These are phyloP conservation scores for Fulmarus glacialis DNA, from an alignment of 2,113 vertebrate genomes.

Conservation along the genomic window DNA sequence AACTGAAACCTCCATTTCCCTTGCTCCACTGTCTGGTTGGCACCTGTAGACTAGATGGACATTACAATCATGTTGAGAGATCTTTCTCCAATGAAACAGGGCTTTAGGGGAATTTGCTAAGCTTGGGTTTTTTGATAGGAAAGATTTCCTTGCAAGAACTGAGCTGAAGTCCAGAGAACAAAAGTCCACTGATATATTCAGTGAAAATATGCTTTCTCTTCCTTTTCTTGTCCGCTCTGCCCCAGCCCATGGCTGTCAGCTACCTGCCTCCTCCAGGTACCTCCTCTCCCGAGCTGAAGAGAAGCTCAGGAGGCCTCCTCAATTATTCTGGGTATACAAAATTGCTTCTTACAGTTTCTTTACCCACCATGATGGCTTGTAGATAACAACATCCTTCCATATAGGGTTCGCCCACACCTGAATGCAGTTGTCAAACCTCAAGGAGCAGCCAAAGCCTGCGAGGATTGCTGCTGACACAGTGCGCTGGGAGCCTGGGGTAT, in stretches of 20 bases:
- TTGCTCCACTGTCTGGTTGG: neutral
- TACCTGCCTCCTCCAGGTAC: neutral
- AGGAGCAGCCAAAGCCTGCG: neutral
- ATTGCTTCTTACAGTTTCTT: neutral
- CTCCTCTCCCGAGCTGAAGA: neutral
- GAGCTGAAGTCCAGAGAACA: neutral
- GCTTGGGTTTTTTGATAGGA: neutral
- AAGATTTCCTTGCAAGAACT: neutral
- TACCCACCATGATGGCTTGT: neutral
- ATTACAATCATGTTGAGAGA: neutral
- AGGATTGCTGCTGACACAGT: neutral
- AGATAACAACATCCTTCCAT: neutral
- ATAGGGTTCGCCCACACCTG: neutral
- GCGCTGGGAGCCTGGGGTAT: neutral
- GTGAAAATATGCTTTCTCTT: neutral
- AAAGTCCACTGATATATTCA: neutral
- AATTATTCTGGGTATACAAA: neutral
- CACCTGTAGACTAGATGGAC: neutral
- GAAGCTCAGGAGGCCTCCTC: neutral
- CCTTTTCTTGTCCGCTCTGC: neutral
- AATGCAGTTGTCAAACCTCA: neutral
- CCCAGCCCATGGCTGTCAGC: neutral
- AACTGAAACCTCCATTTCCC: neutral
- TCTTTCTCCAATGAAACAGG: neutral
- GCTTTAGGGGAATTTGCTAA: neutral